Conservation (phyloP, 2,113 vertebrate species). For the Lamprotornis superbus region DNA sequence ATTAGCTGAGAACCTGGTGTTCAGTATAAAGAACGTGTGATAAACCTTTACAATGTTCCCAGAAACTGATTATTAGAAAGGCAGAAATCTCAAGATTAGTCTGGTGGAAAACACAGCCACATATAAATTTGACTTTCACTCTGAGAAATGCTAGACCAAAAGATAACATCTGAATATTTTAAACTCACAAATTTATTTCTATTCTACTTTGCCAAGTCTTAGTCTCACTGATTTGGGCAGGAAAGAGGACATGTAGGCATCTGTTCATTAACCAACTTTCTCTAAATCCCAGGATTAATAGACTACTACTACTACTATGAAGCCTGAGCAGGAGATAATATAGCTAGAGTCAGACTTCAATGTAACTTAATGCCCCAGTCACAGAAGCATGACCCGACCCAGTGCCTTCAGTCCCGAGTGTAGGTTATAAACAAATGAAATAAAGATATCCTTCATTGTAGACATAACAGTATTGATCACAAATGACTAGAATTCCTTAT, state of each 20-base stretch:
- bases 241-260: not conserved
- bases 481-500: not conserved
- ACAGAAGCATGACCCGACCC: not conserved
- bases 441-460: not conserved
- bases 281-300: not conserved
- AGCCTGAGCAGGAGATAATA: not conserved
- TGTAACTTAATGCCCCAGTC: not conserved
- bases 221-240: not conserved
- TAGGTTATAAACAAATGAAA: not conserved
- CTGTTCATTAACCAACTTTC: not conserved
- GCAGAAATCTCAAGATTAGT: not conserved
- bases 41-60: not conserved
- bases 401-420: not conserved
- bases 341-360: not conserved
- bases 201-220: not conserved
- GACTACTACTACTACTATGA: not conserved
- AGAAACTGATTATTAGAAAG: not conserved
- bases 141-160: not conserved
- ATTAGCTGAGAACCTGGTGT: not conserved
- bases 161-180: not conserved
- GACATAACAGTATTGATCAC: not conserved
- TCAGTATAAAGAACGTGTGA: not conserved
- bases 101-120: not conserved
- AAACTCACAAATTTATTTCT: not conserved
- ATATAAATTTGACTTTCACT: not conserved